Conservation (phyloP, 2,797 vertebrate genomes). For the Coregonus suidteri region DNA sequence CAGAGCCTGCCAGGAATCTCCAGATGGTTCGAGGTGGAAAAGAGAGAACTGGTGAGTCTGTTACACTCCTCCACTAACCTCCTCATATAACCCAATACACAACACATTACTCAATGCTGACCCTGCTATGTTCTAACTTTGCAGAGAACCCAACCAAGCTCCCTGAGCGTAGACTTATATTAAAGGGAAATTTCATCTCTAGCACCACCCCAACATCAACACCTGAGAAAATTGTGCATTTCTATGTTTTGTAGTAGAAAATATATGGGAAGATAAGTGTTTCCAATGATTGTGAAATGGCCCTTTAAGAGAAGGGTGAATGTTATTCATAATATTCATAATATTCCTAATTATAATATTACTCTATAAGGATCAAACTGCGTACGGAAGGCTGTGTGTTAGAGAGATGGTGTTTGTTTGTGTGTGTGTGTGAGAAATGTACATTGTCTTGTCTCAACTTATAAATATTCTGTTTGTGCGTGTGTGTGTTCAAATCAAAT, state of each 20-base stretch:
- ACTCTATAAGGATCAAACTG: not conserved
- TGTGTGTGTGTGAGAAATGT: no score
- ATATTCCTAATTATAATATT: not conserved
- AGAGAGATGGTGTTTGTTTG: not conserved
- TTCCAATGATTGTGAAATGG: no score
- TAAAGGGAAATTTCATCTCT: not conserved
- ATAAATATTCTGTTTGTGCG: not conserved
- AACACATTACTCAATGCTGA: no score
- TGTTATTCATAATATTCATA: not conserved
- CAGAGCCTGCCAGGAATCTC: slow-evolving; percentile 98
- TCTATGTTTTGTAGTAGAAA: no score
- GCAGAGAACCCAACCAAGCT: no score
- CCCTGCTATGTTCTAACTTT: not conserved
- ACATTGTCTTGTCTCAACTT: not conserved
- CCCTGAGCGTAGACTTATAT: no score
- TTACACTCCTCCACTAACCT: not conserved
- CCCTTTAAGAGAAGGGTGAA: not conserved
- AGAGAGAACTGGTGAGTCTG: slow-evolving; percentile 92
- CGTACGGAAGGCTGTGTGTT: not conserved
- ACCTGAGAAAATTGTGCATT: no score
- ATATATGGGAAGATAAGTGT: no score
- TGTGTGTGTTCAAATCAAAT: not conserved
- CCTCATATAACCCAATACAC: not conserved
- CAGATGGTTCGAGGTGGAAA: slow-evolving; percentile 99
- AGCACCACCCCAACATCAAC: no score